Evolutionary conservation across 2,797 vertebrate genomes (phyloP).

Genomic region (Novumbra hubbsi): DNA sequence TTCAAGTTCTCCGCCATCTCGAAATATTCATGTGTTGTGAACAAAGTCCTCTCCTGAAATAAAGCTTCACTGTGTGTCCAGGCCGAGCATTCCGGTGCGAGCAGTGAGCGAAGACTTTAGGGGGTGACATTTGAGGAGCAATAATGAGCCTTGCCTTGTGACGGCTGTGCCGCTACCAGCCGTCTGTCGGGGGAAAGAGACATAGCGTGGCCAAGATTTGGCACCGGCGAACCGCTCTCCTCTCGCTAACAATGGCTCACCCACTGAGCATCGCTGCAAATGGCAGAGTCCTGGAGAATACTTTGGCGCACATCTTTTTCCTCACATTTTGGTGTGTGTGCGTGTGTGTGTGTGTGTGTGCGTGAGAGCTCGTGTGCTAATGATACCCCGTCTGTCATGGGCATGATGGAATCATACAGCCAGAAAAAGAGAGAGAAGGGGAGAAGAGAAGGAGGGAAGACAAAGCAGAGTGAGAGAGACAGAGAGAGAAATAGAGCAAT

Average conservation of each 20-base stretch:
- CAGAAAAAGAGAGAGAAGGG: slow-evolving; percentile 31
- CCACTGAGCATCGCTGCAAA: slow-evolving; percentile 61
- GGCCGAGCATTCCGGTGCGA: slow-evolving; percentile 16
- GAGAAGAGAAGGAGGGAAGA: no score
- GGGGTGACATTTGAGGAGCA: slow-evolving; percentile 79
- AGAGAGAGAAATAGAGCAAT: no score
- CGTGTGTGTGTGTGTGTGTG: slow-evolving; percentile 13
- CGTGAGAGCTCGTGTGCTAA: neutral
- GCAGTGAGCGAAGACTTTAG: slow-evolving; percentile 75
- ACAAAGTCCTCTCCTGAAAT: slow-evolving; percentile 56
- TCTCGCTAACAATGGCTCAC: slow-evolving; percentile 71
- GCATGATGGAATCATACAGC: slow-evolving; percentile 70
- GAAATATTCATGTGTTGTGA: neutral
- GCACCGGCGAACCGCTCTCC: slow-evolving; percentile 55
- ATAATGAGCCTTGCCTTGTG: slow-evolving; percentile 79
- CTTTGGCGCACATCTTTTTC: neutral
- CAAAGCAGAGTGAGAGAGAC: slow-evolving; percentile 26
- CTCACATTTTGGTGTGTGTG: slow-evolving; percentile 3
- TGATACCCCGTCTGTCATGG: slow-evolving; percentile 51
- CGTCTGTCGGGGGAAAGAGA: slow-evolving; percentile 68
- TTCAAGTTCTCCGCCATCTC: neutral
- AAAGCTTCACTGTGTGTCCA: slow-evolving; percentile 68
- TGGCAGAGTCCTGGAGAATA: slow-evolving; percentile 58
- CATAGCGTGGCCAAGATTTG: slow-evolving; percentile 65
- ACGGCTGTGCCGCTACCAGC: slow-evolving; percentile 76